Percentiles rank a stretch among this genome's conserved stretches.
phyloP scores from a whole-genome alignment of 1,140 invertebrate genomes.

The Nasonia vitripennis region DNA sequence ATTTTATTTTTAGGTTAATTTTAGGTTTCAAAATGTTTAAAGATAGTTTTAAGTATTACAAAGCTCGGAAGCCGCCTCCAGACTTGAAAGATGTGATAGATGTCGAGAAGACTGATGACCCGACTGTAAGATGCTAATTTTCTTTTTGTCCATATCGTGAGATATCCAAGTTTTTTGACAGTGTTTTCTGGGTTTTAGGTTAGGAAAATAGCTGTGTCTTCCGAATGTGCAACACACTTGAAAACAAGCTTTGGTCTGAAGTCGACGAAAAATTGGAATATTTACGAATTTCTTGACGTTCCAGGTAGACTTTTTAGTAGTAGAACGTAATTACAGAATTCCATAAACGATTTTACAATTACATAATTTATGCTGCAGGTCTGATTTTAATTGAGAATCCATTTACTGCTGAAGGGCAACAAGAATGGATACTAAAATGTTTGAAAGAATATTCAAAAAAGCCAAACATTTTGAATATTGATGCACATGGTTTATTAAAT shows the following conservation, averaged over 20 bases:
- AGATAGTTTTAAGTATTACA: constrained; percentile 79
- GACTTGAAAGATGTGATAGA: constrained; percentile 76
- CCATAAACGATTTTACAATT: constrained; percentile 19
- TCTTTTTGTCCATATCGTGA: constrained; percentile 51
- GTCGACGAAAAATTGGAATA: constrained; percentile 75
- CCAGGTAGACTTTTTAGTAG: constrained; percentile 70
- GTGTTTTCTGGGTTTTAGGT: constrained; percentile 60
- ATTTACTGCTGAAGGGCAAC: constrained; percentile 85
- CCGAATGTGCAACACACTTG: constrained; percentile 37
- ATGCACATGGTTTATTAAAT: constrained; percentile 74
- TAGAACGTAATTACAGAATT: background rate
- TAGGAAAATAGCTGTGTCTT: constrained; percentile 55
- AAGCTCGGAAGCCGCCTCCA: constrained; percentile 73
- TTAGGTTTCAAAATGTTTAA: constrained; percentile 73
- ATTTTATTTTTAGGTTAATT: constrained; percentile 24
- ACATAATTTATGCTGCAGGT: constrained; percentile 72
- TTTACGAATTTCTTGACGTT: constrained; percentile 76
- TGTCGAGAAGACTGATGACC: constrained; percentile 60
- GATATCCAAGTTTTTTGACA: background rate
- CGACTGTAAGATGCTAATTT: constrained; percentile 55
- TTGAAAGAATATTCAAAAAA: constrained; percentile 84
- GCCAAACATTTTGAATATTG: constrained; percentile 88
- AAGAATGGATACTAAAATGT: constrained; percentile 88
- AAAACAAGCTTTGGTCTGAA: constrained; percentile 72
- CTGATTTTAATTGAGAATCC: constrained; percentile 89